Evolutionary conservation across 2,797 vertebrate genomes (phyloP), one percentile per base, ranked within the genome.

Genomic region (Semotilus atromaculatus): DNA sequence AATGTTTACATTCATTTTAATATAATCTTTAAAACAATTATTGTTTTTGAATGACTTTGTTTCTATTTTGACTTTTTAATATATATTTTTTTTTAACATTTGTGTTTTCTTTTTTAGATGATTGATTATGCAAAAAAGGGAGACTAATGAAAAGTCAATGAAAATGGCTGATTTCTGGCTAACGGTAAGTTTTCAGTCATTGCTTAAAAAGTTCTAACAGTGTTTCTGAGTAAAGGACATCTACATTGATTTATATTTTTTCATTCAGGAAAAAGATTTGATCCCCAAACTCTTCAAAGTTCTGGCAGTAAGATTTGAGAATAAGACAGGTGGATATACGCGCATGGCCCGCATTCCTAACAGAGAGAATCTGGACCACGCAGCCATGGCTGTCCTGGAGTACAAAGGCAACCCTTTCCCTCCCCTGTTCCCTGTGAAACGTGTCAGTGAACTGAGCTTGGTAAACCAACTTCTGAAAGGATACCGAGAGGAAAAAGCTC

Each of bases 241-340:
- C 2, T 38, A 62, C 58, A 73, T 21, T 6, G 48, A 45, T 7
- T 13, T 64, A 2, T 48, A 23, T 66, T 80, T 36, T 21, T 67
- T 29, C 11, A 34, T 51, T 67, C 91, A 99, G 97, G 97, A 99
- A 90, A 99, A 98, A 87, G 98, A 99, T 89, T 94, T 99, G 85
- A 92, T 99, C 85, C 97, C 96, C 72, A 99, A 99, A 90, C 96
- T 99, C 58, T 99, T 99, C 91, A 94, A 97, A 88, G 97, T 98
- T 85, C 93, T 99, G 64, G 97, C 95, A 0, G 96, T 95, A 4
- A 94, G 97, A 51, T 99, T 96, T 91, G 92, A 96, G 90, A 88
- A 88, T 1, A 92, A 95, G 7, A 40, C 91, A 0, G 89, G 92
- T 0, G 79, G 86, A 88, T 99, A 97, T 93, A 98, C 97, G 0